These are phyloP conservation scores for Vireo altiloquus DNA, from an alignment of 2,113 vertebrate species.

Conservation along the genomic window DNA sequence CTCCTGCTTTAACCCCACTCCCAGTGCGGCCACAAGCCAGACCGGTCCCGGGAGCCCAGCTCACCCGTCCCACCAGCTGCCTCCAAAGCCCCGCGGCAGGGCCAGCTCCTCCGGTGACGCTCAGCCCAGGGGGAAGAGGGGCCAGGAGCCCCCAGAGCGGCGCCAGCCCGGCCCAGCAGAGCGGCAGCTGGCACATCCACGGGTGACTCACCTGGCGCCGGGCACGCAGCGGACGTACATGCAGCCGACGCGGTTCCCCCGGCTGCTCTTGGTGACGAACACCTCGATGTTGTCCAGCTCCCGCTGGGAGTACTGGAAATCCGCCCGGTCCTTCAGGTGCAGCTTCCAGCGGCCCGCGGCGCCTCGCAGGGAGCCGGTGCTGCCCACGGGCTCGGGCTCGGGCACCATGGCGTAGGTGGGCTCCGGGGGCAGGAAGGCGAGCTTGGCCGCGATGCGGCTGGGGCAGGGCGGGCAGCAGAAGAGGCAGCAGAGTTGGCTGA, in stretches of 20 bases:
- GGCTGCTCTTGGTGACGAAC: constrained; percentile 87
- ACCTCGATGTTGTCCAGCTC: constrained; percentile 92
- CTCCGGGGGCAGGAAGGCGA: constrained; percentile 94
- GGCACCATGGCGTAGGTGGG: constrained; percentile 88
- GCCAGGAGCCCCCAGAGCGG: background rate
- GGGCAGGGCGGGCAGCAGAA: constrained; percentile 98
- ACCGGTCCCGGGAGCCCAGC: background rate
- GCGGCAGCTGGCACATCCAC: rapidly evolving
- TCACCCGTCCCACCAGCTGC: rapidly evolving
- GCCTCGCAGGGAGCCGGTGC: constrained; percentile 37
- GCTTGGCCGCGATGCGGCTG: constrained; percentile 92
- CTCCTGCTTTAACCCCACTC: background rate
- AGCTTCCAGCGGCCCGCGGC: constrained; percentile 82
- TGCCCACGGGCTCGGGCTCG: constrained; percentile 74
- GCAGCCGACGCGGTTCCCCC: constrained; percentile 88
- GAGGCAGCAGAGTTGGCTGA: constrained; percentile 94
- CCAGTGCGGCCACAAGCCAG: background rate
- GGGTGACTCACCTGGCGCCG: constrained; percentile 80
- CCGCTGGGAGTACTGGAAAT: constrained; percentile 93
- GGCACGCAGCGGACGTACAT: constrained; percentile 96
- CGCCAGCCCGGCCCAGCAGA: background rate
- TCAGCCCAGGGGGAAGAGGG: background rate
- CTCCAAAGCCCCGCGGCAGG: background rate
- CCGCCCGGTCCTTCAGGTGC: constrained; percentile 88
- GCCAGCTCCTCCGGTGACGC: background rate